Evolutionary conservation across 2,888 invertebrate species (phyloP).

Genomic region (Aricia artaxerxes): DNA sequence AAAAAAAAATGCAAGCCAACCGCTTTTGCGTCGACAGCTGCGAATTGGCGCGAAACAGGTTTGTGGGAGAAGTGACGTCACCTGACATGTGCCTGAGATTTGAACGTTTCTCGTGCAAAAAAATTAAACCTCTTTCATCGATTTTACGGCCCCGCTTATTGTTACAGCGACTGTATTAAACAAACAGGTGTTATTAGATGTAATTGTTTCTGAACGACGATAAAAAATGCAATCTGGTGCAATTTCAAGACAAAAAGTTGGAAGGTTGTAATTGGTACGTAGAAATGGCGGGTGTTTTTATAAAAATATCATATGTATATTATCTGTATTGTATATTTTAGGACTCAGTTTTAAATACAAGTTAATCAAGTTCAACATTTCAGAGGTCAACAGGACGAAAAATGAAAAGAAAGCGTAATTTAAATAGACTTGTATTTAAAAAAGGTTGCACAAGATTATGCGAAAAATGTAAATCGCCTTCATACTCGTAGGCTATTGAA

Average conservation of each 20-base stretch:
- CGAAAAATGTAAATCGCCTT: neutral
- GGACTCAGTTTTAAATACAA: too few relatives aligned
- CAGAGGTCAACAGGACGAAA: too few relatives aligned
- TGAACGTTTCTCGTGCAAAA: conserved; percentile 56
- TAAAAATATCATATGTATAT: neutral
- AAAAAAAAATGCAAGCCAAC: conserved; percentile 57
- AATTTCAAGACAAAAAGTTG: neutral
- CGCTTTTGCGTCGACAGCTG: conserved; percentile 72
- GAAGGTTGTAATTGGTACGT: neutral
- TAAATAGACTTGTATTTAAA: neutral
- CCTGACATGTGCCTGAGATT: conserved; percentile 67
- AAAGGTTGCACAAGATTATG: neutral
- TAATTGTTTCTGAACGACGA: conserved; percentile 22
- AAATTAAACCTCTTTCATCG: conserved; percentile 59
- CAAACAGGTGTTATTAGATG: conserved; percentile 44
- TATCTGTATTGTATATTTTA: too few relatives aligned
- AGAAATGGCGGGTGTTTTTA: neutral
- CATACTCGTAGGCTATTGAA: neutral
- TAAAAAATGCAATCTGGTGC: neutral
- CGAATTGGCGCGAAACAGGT: conserved; percentile 77
- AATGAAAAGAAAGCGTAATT: neutral
- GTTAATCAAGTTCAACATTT: too few relatives aligned
- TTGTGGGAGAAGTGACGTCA: conserved; percentile 72
- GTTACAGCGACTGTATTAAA: conserved; percentile 44
- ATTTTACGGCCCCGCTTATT: conserved; percentile 60